A percentile compares a stretch with the other conserved stretches of the same genome.
Evolutionary conservation across 2,797 vertebrate genomes (phyloP).

Genomic region (Poecile montanus): DNA sequence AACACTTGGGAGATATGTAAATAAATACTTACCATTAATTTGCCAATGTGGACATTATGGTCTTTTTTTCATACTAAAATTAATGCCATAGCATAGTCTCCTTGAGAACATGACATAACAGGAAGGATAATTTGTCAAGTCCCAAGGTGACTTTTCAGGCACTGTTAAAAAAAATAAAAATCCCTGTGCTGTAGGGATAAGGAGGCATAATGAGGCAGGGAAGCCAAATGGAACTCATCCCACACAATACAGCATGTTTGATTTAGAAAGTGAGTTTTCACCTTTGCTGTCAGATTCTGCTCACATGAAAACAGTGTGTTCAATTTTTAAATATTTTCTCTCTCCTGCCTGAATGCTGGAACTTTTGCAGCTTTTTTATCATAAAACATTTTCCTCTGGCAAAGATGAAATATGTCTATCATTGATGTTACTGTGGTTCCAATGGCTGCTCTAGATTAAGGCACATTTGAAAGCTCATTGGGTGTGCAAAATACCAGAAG

Average conservation of each 20-base stretch:
- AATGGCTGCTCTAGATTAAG: background rate
- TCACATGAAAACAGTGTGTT: background rate
- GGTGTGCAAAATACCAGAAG: background rate
- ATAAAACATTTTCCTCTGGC: background rate
- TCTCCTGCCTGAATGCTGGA: background rate
- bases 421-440: background rate
- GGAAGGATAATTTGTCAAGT: constrained; percentile 59
- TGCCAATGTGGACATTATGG: background rate
- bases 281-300: constrained; percentile 25
- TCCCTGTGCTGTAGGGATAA: background rate
- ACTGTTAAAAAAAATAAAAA: background rate
- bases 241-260: background rate
- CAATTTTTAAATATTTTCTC: background rate
- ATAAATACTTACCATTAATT: constrained; percentile 63
- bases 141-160: constrained; percentile 55
- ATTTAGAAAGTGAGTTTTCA: constrained; percentile 47
- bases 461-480: background rate
- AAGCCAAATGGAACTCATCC: constrained; percentile 38
- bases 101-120: constrained; percentile 58
- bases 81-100: constrained; percentile 16
- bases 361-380: background rate
- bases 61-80: constrained; percentile 46
- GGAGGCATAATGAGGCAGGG: constrained; percentile 24
- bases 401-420: background rate
- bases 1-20: constrained; percentile 42